Percentiles rank a stretch among this genome's conserved stretches.
These are phyloP conservation scores for Anthophora plumipes DNA, from an alignment of 2,888 invertebrate species.

Conservation along the genomic window DNA sequence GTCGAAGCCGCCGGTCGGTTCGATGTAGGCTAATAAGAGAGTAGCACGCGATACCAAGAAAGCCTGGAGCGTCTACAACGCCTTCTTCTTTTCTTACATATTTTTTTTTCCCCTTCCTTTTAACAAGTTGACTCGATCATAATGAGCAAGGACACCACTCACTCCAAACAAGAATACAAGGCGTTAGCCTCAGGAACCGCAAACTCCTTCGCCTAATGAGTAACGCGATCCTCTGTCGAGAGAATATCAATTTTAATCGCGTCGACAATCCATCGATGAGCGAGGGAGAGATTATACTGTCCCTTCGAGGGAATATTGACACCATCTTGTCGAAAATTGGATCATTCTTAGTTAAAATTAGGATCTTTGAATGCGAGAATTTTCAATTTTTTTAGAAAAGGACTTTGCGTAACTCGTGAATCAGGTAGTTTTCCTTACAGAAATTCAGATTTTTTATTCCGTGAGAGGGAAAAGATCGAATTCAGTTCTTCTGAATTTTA, in stretches of 20 bases:
- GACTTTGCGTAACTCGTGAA: too few relatives aligned
- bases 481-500: too few relatives aligned
- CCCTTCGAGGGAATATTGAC: background rate
- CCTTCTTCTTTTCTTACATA: slow-evolving; percentile 1
- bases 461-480: too few relatives aligned
- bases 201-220: background rate
- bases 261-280: background rate
- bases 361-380: too few relatives aligned
- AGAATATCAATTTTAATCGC: slow-evolving; percentile 4
- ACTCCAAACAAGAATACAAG: slow-evolving; percentile 38
- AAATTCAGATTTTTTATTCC: too few relatives aligned
- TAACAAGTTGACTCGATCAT: slow-evolving; percentile 33
- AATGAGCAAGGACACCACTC: slow-evolving; percentile 59
- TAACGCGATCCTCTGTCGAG: slow-evolving; percentile 6
- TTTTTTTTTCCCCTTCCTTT: slow-evolving; percentile 32
- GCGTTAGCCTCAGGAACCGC: background rate
- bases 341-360: too few relatives aligned
- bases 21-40: slow-evolving; percentile 65
- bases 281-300: background rate
- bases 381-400: too few relatives aligned
- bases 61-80: slow-evolving; percentile 29
- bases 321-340: too few relatives aligned
- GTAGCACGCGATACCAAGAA: slow-evolving; percentile 64
- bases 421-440: too few relatives aligned
- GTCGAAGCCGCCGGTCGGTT: slow-evolving; percentile 46